Evolutionary conservation across 2,888 invertebrate genomes (phyloP).

Genomic region (Sinhomidia bicolor): DNA sequence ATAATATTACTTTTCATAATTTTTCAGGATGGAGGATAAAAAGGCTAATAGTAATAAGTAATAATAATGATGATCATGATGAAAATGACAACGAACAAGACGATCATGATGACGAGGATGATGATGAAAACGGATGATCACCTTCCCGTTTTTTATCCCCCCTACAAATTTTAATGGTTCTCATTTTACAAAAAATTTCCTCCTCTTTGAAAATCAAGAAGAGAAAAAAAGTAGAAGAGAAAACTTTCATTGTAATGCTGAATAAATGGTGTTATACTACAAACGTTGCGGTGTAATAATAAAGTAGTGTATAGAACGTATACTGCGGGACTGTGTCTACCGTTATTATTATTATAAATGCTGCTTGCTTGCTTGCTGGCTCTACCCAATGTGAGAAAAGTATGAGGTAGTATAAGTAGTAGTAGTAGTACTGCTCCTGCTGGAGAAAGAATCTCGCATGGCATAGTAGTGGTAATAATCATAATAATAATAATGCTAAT

Average conservation of each 20-base stretch:
- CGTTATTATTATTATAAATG: neutral
- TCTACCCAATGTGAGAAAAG: neutral
- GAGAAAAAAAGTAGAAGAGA: neutral
- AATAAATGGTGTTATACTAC: constrained; percentile 9
- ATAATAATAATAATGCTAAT: constrained; percentile 48
- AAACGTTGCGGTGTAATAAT: too few relatives aligned
- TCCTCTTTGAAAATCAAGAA: neutral
- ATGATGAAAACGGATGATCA: constrained; percentile 57
- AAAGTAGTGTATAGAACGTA: too few relatives aligned
- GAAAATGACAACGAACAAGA: constrained; percentile 15
- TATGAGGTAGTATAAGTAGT: neutral
- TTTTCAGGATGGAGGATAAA: constrained; percentile 27
- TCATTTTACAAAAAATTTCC: constrained; percentile 29
- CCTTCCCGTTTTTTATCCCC: constrained; percentile 38
- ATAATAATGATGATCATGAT: constrained; percentile 18
- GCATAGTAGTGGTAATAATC: neutral
- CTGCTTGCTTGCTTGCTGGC: neutral
- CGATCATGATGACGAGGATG: neutral
- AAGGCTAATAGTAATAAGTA: too few relatives aligned
- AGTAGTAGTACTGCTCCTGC: neutral
- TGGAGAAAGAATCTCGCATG: constrained; percentile 7
- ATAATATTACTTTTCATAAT: constrained; percentile 51
- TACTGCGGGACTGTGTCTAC: too few relatives aligned
- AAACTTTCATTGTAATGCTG: constrained; percentile 51
- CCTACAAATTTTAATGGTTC: constrained; percentile 9